Conservation (phyloP, 2,113 vertebrate species). For the Ifrita kowaldi region DNA sequence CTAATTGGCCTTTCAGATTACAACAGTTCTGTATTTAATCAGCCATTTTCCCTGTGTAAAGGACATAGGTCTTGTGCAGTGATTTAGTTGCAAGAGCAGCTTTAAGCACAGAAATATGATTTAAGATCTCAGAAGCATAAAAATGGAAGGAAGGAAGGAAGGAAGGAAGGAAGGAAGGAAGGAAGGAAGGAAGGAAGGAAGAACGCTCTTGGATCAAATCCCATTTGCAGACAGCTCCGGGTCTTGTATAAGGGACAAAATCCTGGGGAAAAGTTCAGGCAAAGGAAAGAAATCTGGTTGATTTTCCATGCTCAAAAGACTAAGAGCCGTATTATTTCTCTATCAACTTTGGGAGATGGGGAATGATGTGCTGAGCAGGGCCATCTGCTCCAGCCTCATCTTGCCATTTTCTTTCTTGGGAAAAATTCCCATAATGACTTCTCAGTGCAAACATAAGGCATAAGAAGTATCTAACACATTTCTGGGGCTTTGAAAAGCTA, state of each 20-base stretch:
- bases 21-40: background rate
- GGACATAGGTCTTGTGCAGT: background rate
- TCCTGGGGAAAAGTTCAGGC: background rate
- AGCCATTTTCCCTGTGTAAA: background rate
- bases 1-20: background rate
- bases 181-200: background rate
- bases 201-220: background rate
- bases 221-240: background rate
- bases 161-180: background rate
- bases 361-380: background rate
- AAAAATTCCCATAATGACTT: background rate
- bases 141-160: background rate
- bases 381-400: background rate
- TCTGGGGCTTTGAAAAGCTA: background rate
- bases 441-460: background rate
- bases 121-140: background rate
- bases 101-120: background rate
- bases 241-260: background rate
- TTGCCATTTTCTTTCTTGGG: background rate
- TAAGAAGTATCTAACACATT: background rate
- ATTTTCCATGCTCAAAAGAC: background rate
- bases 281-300: background rate
- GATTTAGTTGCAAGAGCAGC: background rate
- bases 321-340: background rate
- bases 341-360: background rate